Evolutionary conservation across 1,140 invertebrate genomes (phyloP).

Genomic region (Lepidurus couesii): DNA sequence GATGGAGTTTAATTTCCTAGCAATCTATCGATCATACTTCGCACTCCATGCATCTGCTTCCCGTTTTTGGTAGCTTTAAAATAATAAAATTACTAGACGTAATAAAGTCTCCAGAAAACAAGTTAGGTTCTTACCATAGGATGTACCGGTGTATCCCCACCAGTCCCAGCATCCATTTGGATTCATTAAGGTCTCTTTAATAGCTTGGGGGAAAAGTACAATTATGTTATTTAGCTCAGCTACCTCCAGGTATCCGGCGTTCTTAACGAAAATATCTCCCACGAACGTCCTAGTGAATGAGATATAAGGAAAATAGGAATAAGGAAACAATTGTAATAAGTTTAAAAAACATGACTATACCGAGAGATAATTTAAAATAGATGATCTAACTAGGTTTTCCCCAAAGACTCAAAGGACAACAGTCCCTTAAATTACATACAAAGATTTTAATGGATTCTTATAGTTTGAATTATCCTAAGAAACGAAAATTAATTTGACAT

Average conservation of each 20-base stretch:
- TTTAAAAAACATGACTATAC: too few relatives aligned
- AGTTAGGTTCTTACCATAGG: constrained; percentile 26
- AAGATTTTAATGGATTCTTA: too few relatives aligned
- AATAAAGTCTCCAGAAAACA: not conserved
- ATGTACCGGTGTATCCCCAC: constrained; percentile 39
- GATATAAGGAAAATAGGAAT: too few relatives aligned
- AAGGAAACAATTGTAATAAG: too few relatives aligned
- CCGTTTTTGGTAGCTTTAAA: not conserved
- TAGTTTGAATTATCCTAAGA: too few relatives aligned
- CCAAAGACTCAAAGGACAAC: too few relatives aligned
- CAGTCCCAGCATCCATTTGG: constrained; percentile 47
- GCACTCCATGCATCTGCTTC: not conserved
- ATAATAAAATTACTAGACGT: too few relatives aligned
- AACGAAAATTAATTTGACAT: too few relatives aligned
- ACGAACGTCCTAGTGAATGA: not conserved
- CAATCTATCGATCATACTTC: not conserved
- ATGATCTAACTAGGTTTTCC: too few relatives aligned
- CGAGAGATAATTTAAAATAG: too few relatives aligned
- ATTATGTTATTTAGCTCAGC: constrained; percentile 48
- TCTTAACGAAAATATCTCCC: constrained; percentile 43
- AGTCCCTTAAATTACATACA: too few relatives aligned
- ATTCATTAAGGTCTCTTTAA: constrained; percentile 39
- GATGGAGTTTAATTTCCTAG: not conserved
- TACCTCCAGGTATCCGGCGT: constrained; percentile 46
- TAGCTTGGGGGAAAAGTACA: constrained; percentile 46